phyloP scores from a whole-genome alignment of 2,797 vertebrate genomes.

The Phataginus tetradactyla region DNA sequence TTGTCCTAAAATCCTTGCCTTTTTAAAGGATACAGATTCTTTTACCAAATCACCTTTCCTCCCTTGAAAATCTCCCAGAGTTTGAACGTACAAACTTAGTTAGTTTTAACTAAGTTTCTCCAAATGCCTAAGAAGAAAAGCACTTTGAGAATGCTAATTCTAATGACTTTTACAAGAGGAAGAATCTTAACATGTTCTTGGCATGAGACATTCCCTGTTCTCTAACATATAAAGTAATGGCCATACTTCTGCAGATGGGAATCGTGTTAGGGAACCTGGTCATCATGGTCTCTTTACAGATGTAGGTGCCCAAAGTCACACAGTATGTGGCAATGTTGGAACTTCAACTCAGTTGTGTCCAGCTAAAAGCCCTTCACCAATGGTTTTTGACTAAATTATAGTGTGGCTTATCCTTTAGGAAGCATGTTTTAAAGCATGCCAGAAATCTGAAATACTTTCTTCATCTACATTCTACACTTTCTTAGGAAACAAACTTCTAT shows the following conservation, averaged over 20 bases:
- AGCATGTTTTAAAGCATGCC: not conserved
- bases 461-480: not conserved
- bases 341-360: not conserved
- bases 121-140: conserved; percentile 14
- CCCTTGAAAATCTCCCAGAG: not conserved
- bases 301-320: not conserved
- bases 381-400: not conserved
- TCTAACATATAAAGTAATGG: not conserved
- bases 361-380: not conserved
- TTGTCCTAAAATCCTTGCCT: not conserved
- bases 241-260: not conserved
- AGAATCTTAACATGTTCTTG: not conserved
- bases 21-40: not conserved
- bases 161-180: not conserved
- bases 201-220: not conserved
- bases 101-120: conserved; percentile 16
- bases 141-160: conserved; percentile 1
- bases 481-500: not conserved
- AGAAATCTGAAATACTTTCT: not conserved
- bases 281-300: not conserved
- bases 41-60: not conserved
- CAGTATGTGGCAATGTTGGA: not conserved
- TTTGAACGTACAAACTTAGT: conserved; percentile 9
- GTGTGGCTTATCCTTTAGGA: not conserved
- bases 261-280: not conserved